Conservation (phyloP, 2,888 invertebrate species). For the Poecilobothrus nobilitatus region DNA sequence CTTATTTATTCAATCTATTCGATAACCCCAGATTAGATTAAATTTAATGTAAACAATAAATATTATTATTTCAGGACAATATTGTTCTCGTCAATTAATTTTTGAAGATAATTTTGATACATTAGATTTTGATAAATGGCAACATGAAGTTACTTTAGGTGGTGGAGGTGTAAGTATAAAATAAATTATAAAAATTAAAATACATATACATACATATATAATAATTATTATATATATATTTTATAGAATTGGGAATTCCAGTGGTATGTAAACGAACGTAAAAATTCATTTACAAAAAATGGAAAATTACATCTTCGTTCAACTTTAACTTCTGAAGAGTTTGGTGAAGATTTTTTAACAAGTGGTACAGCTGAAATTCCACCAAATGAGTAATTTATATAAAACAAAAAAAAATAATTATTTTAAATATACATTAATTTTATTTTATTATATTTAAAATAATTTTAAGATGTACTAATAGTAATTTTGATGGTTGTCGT, state of each 20-base stretch:
- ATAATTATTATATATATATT: too few species aligned
- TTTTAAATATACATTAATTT: neutral
- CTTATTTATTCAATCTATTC: too few species aligned
- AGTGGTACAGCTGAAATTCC: conserved; percentile 53
- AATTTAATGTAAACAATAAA: too few species aligned
- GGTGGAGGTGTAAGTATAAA: conserved; percentile 48
- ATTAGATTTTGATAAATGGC: conserved; percentile 54
- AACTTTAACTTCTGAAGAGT: conserved; percentile 49
- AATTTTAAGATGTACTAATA: conserved; percentile 49
- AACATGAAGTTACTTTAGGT: conserved; percentile 55
- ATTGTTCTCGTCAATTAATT: conserved; percentile 53
- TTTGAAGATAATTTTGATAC: conserved; percentile 55
- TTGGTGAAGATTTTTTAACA: conserved; percentile 48
- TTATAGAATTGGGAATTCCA: conserved; percentile 60
- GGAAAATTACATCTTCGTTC: conserved; percentile 53
- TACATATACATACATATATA: too few species aligned
- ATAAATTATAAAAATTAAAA: neutral
- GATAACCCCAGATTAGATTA: too few species aligned
- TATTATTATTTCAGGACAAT: neutral
- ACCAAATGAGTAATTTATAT: conserved; percentile 47
- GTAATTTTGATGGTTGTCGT: conserved; percentile 51
- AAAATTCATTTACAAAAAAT: conserved; percentile 53
- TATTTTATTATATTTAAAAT: neutral
- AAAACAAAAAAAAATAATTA: too few species aligned
- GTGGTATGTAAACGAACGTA: conserved; percentile 56